Base-by-base conservation (phyloP, 64 coral and sea anemone species). In the Montipora foliosa region DNA sequence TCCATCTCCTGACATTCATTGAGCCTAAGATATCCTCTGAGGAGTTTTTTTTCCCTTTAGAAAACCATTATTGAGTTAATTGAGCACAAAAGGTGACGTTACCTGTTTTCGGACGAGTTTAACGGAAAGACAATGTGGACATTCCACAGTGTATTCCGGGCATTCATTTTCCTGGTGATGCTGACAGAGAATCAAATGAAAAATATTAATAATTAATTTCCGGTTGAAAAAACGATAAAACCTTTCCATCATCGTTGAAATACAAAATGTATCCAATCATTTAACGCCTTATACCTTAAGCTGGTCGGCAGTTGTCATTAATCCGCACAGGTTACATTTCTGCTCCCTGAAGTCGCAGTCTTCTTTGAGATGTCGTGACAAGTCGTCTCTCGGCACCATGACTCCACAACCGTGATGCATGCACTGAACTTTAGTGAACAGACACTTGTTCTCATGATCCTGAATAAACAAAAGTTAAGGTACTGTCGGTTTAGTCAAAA, bases 31-130 rank as follows among this genome's bases (percentile, higher is more conserved):
- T 37, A 37, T 37, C 29, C 29, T 37, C 29, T 37, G 29, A 37
- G 29, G 29, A 37, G 29, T 37, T 37, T 37, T 37, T 24, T 37
- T 37, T 37, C 1, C 29, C 29, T 37, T 37, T 37, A 37, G 29
- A 37, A 37, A 1, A 37, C 29, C 29, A 37, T 37, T 37, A 37
- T 37, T 37, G 29, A 37, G 29, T 37, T 37, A 37, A 37, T 37
- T 37, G 29, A 37, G 29, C 29, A 37, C 29, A 9, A 76, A 76
- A 3, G 5, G 19, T 25, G 13, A n/a, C 11, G 24, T 46, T 84
- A 84, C 81, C 81, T 84, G 81, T 44, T 84, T 84, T 16, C 81
- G 81, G 45, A 60, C 14, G 5, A 84, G 14, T 19, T 67, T 84
- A 11, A 67, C 81, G 64, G 59, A 19, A 6, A 16, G 37, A 16